These are phyloP conservation scores for Sylvicola fuscatus DNA, from an alignment of 2,888 invertebrate species.

Conservation along the genomic window DNA sequence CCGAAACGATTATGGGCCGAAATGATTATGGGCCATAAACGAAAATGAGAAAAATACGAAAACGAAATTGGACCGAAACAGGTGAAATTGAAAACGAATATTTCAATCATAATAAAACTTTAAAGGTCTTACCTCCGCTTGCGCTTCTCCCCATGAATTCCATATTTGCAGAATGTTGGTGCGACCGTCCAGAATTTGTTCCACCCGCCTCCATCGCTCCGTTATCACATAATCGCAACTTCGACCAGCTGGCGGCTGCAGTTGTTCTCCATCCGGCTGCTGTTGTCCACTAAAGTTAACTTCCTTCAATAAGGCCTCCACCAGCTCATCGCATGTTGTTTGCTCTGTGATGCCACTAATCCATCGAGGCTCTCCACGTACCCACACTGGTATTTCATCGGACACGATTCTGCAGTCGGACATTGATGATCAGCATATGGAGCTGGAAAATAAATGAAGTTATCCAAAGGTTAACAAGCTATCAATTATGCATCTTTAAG, in stretches of 20 bases:
- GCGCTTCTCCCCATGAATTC: constrained; percentile 52
- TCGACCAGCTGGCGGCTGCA: constrained; percentile 7
- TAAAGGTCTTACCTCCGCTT: constrained; percentile 28
- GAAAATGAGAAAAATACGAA: no score
- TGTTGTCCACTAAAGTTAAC: no score
- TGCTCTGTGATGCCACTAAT: constrained; percentile 54
- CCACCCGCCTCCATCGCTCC: constrained; percentile 52
- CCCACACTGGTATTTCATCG: constrained; percentile 52
- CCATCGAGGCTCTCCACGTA: constrained; percentile 58
- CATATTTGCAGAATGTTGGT: constrained; percentile 49
- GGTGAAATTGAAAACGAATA: no score
- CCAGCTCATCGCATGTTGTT: constrained; percentile 62
- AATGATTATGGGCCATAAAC: no score
- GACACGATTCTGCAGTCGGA: no score
- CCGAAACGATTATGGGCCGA: no score
- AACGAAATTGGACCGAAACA: no score
- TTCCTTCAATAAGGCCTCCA: constrained; percentile 43
- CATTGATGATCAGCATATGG: no score
- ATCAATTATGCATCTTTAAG: no score
- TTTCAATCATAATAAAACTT: background rate
- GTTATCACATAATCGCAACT: constrained; percentile 37
- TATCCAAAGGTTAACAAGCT: no score
- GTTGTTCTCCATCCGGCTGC: constrained; percentile 12
- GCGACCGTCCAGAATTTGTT: constrained; percentile 44
- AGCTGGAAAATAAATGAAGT: no score